A percentile compares a stretch with the other conserved stretches of the same genome.
phyloP scores from a whole-genome alignment of 2,113 vertebrate species.

The Chaetodon trifascialis region DNA sequence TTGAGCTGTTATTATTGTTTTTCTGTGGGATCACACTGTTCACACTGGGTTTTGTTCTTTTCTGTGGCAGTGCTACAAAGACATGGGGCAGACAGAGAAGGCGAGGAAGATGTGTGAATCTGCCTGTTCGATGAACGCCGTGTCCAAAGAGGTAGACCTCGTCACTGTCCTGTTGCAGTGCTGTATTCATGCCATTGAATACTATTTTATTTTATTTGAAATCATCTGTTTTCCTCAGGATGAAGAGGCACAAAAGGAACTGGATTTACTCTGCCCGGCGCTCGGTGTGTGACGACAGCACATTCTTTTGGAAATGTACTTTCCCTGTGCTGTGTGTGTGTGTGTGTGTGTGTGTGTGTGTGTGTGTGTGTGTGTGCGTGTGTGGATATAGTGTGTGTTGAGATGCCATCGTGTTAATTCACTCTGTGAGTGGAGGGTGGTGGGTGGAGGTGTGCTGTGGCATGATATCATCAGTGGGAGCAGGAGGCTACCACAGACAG shows the following conservation, averaged over 20 bases:
- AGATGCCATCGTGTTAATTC: constrained; percentile 40
- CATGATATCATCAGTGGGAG: background rate
- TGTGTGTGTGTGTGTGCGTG: constrained; percentile 23
- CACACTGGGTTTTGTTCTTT: background rate
- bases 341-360: constrained; percentile 22
- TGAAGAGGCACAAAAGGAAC: constrained; percentile 90
- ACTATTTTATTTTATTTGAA: background rate
- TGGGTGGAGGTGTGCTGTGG: background rate
- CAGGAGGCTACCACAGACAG: background rate
- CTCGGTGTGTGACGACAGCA: constrained; percentile 80
- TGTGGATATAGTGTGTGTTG: constrained; percentile 8
- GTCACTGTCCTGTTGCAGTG: background rate
- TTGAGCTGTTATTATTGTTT: background rate
- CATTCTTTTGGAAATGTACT: background rate
- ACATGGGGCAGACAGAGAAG: constrained; percentile 86
- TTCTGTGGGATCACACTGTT: background rate
- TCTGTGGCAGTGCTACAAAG: constrained; percentile 90
- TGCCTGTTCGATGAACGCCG: constrained; percentile 83
- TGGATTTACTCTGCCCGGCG: constrained; percentile 84
- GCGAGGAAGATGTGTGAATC: constrained; percentile 89
- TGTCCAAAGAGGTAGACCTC: constrained; percentile 89
- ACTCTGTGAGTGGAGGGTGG: constrained; percentile 70
- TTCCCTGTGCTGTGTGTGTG: constrained; percentile 23
- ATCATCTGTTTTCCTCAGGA: constrained; percentile 84
- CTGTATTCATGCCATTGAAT: background rate